Evolutionary conservation across 2,113 vertebrate species (phyloP).

Genomic region (Acanthisitta chloris): DNA sequence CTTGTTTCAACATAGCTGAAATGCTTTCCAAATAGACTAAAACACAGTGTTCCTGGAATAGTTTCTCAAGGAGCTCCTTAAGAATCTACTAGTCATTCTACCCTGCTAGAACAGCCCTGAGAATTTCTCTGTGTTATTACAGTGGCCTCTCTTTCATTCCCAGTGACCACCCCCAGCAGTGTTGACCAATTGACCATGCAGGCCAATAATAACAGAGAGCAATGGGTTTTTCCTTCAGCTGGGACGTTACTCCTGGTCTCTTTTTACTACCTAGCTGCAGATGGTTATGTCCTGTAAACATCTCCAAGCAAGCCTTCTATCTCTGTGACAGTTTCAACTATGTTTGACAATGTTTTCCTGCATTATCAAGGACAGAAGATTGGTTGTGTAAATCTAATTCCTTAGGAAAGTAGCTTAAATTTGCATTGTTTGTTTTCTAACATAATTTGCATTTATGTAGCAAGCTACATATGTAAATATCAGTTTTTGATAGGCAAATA

Average conservation of each 20-base stretch:
- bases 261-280: not conserved
- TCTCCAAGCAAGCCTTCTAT: not conserved
- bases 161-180: not conserved
- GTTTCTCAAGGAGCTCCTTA: not conserved
- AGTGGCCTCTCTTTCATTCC: not conserved
- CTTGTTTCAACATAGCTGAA: not conserved
- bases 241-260: not conserved
- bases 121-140: not conserved
- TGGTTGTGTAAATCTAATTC: not conserved
- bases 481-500: conserved; percentile 19
- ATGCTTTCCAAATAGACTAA: not conserved
- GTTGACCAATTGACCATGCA: not conserved
- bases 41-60: rapidly evolving
- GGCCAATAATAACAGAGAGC: not conserved
- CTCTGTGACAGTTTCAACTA: not conserved
- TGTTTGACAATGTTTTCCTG: not conserved
- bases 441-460: not conserved
- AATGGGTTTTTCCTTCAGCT: not conserved
- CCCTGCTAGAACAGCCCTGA: not conserved
- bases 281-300: not conserved
- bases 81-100: not conserved
- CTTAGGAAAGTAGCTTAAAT: not conserved
- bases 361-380: not conserved
- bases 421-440: conserved; percentile 20
- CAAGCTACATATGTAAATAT: not conserved